Evolutionary conservation across 2,113 vertebrate species (phyloP), one percentile per base, ranked within the genome.

Genomic region (Guaruba guarouba): DNA sequence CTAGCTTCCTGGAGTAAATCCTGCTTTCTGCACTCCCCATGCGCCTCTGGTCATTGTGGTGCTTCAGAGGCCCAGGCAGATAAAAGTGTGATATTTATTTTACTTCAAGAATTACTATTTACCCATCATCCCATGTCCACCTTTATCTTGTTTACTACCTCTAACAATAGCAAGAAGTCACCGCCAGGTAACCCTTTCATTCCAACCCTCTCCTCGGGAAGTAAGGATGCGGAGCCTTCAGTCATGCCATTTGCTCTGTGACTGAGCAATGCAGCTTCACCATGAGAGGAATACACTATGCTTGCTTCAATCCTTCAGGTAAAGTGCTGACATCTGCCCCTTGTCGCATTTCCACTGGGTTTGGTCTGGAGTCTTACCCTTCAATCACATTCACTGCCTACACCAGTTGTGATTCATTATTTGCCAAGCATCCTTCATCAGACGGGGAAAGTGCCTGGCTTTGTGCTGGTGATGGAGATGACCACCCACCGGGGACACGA

Each of bases 371-470:
- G 24, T 19, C 83, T 41, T 41, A 33, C 33, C 79, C 48, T 55
- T 29, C 44, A 73, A 63, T 55, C 52, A 1, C 1, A 10, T 12
- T 23, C 41, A 23, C 44, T 0, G 0, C 7, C 0, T 5, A 3
- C 27, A 11, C 11, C 37, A 24, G 24, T 3, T 24, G 4, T 41
- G 52, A 28, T 6, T 55, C 15, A 1, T 19, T 37, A 17, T 23
- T 43, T 35, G 46, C 46, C 64, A 14, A 49, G 13, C 48, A 18
- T 9, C 75, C 81, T 62, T 17, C 54, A 3, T 11, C 1, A 1
- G 52, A 7, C 4, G 7, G 48, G 23, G 29, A 54, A 48, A 0
- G 1, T 11, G 39, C 17, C 44, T 10, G n/a, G 43, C n/a, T 28
- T 35, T 35, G 44, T 19, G 51, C 84, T 48, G 52, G 12, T 24